Evolutionary conservation across 1,140 invertebrate genomes (phyloP), one percentile per base, ranked within the genome.

Genomic region (Drosophila persimilis): DNA sequence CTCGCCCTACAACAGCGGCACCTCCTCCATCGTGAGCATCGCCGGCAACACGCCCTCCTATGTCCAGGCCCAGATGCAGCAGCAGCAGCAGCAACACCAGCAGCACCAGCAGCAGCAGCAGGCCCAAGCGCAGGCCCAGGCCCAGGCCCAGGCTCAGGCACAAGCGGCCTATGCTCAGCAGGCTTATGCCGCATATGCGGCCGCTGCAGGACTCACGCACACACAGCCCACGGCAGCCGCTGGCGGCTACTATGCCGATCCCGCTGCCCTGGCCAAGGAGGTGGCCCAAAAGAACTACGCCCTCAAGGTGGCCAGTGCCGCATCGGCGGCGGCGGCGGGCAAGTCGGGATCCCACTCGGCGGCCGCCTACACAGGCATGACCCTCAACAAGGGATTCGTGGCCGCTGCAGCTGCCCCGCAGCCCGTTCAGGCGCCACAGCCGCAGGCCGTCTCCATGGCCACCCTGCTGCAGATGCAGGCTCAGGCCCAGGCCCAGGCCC

Each of bases 211-310:
- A 0, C 66, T 89, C 3, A 66, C 64, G 3, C 51, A 26, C 4
- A 5, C 66, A 2, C 66, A 69, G 8, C 35, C 35, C 5, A 39
- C 73, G 52, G 78, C 80, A 22, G 73, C 67, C 39, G 73, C 80
- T 20, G 80, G 80, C 8, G 78, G 81, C 15, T 89, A 81, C 56
- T 77, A 70, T 61, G 41, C 93, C 26, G 94, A 95, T 90, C 93
- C 94, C 1, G 94, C 94, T 6, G 90, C 94, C 13, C 76, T 95
- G 29, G 95, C 95, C 74, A 96, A 96, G 81, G 95, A 96, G 78
- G 94, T 95, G 54, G 95, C 95, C 29, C 95, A 95, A 78, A 95
- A 96, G 91, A 95, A 95, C 80, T 96, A 95, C 89, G 95, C 95
- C 13, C 89, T 95, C 24, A 95, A 95, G 77, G 83, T 94, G 44